Conservation (phyloP, 2,888 invertebrate species). For the Standfussiana lucernea region DNA sequence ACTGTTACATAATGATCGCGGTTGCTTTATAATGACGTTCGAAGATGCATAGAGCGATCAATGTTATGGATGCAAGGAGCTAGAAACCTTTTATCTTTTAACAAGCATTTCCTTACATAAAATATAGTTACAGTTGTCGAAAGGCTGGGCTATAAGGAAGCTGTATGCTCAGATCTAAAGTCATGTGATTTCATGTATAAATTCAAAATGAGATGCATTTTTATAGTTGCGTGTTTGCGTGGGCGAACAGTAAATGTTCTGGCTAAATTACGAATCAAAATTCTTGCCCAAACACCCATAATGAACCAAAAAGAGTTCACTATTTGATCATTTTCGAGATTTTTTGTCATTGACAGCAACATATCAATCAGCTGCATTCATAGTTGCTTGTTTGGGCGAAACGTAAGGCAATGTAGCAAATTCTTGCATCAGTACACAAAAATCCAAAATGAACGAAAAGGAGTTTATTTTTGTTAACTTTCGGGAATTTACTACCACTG, state of each 20-base stretch:
- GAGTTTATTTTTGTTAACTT: neutral
- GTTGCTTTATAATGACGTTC: constrained; percentile 26
- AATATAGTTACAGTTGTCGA: too few species aligned
- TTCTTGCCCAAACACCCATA: neutral
- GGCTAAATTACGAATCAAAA: neutral
- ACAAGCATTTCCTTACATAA: too few species aligned
- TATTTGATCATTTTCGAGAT: neutral
- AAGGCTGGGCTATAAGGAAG: too few species aligned
- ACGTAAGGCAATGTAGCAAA: neutral
- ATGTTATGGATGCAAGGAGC: constrained; percentile 7
- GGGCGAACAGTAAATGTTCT: neutral
- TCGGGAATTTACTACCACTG: neutral
- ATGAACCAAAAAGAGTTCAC: neutral
- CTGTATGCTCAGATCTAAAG: too few species aligned
- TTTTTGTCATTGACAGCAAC: neutral
- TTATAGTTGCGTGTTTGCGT: neutral
- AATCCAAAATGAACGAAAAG: neutral
- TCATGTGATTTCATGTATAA: constrained; percentile 5
- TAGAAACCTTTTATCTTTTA: too few species aligned
- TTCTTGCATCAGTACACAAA: neutral
- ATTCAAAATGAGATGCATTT: constrained; percentile 8
- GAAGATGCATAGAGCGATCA: constrained; percentile 25
- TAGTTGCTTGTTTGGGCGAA: neutral
- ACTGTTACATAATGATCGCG: constrained; percentile 25
- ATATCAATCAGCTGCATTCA: neutral